phyloP scores from a whole-genome alignment of 2,888 invertebrate species.

The Phanerotoma sp. region DNA sequence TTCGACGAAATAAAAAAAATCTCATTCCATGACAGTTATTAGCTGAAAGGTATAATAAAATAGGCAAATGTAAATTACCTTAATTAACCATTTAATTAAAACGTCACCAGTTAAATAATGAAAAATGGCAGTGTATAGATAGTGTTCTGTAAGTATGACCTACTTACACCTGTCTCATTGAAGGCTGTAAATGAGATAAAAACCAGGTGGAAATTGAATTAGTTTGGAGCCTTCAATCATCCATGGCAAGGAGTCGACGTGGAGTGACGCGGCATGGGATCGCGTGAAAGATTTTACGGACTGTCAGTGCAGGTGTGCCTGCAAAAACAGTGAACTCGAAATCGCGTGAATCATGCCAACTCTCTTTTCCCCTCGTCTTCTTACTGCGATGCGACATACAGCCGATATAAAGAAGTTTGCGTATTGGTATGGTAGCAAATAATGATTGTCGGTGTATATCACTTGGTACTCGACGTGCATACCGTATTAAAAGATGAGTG shows the following conservation, averaged over 20 bases:
- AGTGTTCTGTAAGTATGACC: neutral
- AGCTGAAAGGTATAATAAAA: too few relatives aligned
- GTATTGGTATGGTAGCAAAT: constrained; percentile 20
- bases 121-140: neutral
- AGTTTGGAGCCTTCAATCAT: constrained; percentile 20
- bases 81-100: neutral
- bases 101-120: too few relatives aligned
- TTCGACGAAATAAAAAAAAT: too few relatives aligned
- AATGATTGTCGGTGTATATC: constrained; percentile 27
- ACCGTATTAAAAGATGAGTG: constrained; percentile 25
- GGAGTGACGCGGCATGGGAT: constrained; percentile 22
- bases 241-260: constrained; percentile 21
- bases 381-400: neutral
- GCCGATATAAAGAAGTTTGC: constrained; percentile 14
- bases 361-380: constrained; percentile 8
- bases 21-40: too few relatives aligned
- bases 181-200: neutral
- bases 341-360: constrained; percentile 35
- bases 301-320: constrained; percentile 34
- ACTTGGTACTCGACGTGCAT: constrained; percentile 21
- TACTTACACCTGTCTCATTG: constrained; percentile 3
- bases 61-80: too few relatives aligned
- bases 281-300: constrained; percentile 31
- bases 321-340: constrained; percentile 32
- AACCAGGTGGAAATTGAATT: constrained; percentile 23